Percentiles rank a stretch among this genome's conserved stretches.
Conservation (phyloP, 1,140 invertebrate genomes). For the Nomia melanderi region DNA sequence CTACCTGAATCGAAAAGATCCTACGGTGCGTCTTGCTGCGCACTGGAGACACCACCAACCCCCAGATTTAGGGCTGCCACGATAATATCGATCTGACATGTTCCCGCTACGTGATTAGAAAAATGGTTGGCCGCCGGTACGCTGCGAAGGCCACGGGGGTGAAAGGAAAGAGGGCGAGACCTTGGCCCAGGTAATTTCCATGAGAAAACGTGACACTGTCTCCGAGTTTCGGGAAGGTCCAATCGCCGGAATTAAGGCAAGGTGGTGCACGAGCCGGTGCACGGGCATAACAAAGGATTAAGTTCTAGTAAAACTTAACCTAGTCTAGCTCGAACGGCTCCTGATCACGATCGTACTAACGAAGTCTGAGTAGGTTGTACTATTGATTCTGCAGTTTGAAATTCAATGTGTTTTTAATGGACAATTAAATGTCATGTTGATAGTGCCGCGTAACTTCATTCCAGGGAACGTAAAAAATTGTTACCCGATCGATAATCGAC, state of each 20-base stretch:
- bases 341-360: no score
- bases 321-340: not conserved
- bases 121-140: conserved; percentile 5
- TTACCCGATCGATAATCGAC: conserved; percentile 18
- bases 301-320: not conserved
- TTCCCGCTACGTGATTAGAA: conserved; percentile 29
- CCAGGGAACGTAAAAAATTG: conserved; percentile 9
- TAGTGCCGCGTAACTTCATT: not conserved
- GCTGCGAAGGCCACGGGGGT: not conserved
- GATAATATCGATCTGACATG: conserved; percentile 11
- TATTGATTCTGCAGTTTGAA: no score
- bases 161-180: not conserved
- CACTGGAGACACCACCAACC: not conserved
- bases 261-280: not conserved
- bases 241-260: conserved; percentile 36
- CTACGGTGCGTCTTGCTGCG: not conserved
- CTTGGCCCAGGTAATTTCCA: conserved; percentile 53
- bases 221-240: conserved; percentile 13
- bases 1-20: conserved; percentile 10
- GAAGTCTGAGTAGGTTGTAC: no score
- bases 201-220: conserved; percentile 56
- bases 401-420: not conserved
- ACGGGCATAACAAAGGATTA: conserved; percentile 30
- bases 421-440: not conserved
- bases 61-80: conserved; percentile 1